Base-by-base conservation (phyloP, 2,888 invertebrate species). In the Philopedon plagiatum region DNA sequence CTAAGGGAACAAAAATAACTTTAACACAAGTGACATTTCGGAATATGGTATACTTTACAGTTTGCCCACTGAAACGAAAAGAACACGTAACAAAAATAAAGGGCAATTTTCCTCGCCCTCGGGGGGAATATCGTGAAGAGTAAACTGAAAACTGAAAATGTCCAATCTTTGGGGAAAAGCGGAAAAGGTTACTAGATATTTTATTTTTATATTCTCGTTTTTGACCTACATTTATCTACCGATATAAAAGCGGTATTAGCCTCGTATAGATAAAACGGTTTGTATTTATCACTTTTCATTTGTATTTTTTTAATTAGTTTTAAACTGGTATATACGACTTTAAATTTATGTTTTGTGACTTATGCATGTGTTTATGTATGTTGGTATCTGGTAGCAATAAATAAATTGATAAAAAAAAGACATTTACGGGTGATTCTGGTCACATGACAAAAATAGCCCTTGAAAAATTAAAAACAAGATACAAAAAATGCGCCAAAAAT, bases 61-160 rank as follows among this genome's bases (percentile, higher is more conserved):
- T 29, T 54, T 29, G 29, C 51, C 51, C 15, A 29, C 29, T 18
- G 51, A 54, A 54, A 54, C 51, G 51, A 29, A 54, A 54, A 23
- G 26, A 54, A 54, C 18, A 54, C 51, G 15, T 15, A 54, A 54
- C 51, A 54, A 54, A 54, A 54, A 54, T 54, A 54, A 54, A 29
- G 29, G 51, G 51, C 51, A 54, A 54, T 54, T 54, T 29, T 54
- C 29, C 51, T 29, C 11, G 51, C 29, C 9, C 51, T 54, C 51
- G 1, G 7, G 51, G 51, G 51, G 51, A 54, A 54, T 54, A 54
- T 54, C 29, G 15, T 29, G 51, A 18, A 54, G 21, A 29, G 18
- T 54, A 29, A 29, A 7, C 51, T 15, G 29, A 29, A 51, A 51
- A 51, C 26, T 26, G 51, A 54, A 54, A 54, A 29, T 15, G 29